Base-by-base conservation (phyloP, 2,888 invertebrate species). In the Plutella xylostella region DNA sequence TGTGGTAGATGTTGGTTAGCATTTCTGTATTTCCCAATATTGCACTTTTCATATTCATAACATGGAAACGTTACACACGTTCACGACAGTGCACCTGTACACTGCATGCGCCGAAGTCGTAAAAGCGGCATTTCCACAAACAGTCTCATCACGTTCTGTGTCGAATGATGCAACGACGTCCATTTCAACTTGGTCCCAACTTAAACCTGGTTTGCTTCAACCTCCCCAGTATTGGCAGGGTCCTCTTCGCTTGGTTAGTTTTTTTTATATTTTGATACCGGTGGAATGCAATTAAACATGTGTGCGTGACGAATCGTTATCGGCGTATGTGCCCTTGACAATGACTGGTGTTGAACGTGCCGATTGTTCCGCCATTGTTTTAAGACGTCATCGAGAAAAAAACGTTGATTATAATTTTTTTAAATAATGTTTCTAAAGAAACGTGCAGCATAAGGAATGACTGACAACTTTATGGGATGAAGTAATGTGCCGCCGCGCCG, bases 251-350 rank as follows among this genome's bases (percentile, higher is more conserved):
- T 28, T 39, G 37, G 12, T n/a, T 19, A n/a, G 37, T 19, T 35
- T 17, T 22, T 39, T 18, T 14, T 22, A n/a, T 15, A 15, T 33
- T 41, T 28, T 60, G 74, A 72, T 79, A 79, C 62, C 68, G 68
- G 17, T 54, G 75, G 79, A 77, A 80, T 80, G 80, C 72, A 74
- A 77, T 74, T 70, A 74, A 70, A 74, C 68, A 65, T 65, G 68
- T 63, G 58, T 57, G 63, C 72, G 71, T 71, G 75, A 71, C 77
- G 68, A 69, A 72, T 61, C 54, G 63, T 68, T 76, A 79, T 78
- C 76, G 71, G 55, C 49, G 20, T 20, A 28, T 18, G 47, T 56
- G 65, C 63, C 80, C 80, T 80, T 80, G 79, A 69, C 80, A 76
- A 50, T 79, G 80, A 74, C 77, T 70, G 70, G 72, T n/a, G 33